Evolutionary conservation across 1,140 invertebrate species (phyloP).

Genomic region (Aphelinus certus): DNA sequence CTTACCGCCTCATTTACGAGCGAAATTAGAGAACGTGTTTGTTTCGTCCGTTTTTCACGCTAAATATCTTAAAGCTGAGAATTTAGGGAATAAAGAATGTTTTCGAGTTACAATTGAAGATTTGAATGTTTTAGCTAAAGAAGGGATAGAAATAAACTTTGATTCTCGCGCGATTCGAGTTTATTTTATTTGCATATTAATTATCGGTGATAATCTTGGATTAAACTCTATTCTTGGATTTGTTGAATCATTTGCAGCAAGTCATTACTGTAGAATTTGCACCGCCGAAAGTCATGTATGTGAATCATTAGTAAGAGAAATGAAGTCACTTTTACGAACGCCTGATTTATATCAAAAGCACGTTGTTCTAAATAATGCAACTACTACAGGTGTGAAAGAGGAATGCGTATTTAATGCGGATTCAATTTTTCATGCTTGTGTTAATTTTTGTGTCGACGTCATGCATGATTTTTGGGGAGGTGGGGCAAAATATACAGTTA

Average conservation of each 20-base stretch:
- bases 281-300: neutral
- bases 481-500: conserved; percentile 12
- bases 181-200: conserved; percentile 22
- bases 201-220: conserved; percentile 16
- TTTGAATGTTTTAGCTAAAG: conserved; percentile 23
- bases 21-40: conserved; percentile 32
- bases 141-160: conserved; percentile 7
- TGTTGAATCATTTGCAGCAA: neutral
- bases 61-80: conserved; percentile 30
- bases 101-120: conserved; percentile 18
- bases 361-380: conserved; percentile 8
- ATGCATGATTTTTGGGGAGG: conserved; percentile 43
- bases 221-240: conserved; percentile 11
- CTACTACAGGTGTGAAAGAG: conserved; percentile 52
- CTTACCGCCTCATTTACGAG: conserved; percentile 27
- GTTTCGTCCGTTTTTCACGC: conserved; percentile 28
- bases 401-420: conserved; percentile 52
- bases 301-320: neutral
- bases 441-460: conserved; percentile 50
- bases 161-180: conserved; percentile 11
- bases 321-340: neutral
- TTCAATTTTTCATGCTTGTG: conserved; percentile 53
- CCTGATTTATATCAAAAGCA: neutral
- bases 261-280: conserved; percentile 1
- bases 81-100: conserved; percentile 24